Conservation (phyloP, 1,140 invertebrate species). For the Ladona fulva region DNA sequence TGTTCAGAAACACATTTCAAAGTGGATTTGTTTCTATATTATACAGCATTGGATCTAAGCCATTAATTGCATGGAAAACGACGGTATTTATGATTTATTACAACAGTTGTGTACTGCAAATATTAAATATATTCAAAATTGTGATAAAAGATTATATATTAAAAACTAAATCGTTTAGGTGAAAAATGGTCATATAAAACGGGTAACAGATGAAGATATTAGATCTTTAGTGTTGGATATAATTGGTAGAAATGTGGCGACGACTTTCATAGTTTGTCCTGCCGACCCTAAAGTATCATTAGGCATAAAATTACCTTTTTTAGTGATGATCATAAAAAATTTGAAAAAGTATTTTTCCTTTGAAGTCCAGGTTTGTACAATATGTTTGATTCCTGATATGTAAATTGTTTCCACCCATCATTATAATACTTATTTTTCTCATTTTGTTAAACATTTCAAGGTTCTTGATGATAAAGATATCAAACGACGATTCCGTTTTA, state of each 20-base stretch:
- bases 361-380: constrained; percentile 84
- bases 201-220: constrained; percentile 99
- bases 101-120: too few relatives aligned
- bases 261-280: constrained; percentile 97
- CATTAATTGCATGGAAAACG: constrained; percentile 53
- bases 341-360: constrained; percentile 99
- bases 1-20: constrained; percentile 99
- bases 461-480: constrained; percentile 88
- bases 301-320: constrained; percentile 95
- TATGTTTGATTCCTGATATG: neutral
- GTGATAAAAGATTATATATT: constrained; percentile 80
- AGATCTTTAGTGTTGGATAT: constrained; percentile 98
- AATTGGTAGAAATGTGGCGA: constrained; percentile 97
- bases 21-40: constrained; percentile 97
- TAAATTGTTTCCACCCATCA: neutral
- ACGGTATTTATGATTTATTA: too few relatives aligned
- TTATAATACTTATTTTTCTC: neutral
- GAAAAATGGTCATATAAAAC: constrained; percentile 97
- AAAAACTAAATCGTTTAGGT: constrained; percentile 48
- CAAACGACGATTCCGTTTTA: constrained; percentile 80
- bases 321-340: constrained; percentile 99
- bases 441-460: constrained; percentile 41
- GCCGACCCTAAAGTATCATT: constrained; percentile 95
- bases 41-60: constrained; percentile 98
- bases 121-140: constrained; percentile 41